Conservation (phyloP, 2,888 invertebrate genomes). For the Sarcophaga subvicina region DNA sequence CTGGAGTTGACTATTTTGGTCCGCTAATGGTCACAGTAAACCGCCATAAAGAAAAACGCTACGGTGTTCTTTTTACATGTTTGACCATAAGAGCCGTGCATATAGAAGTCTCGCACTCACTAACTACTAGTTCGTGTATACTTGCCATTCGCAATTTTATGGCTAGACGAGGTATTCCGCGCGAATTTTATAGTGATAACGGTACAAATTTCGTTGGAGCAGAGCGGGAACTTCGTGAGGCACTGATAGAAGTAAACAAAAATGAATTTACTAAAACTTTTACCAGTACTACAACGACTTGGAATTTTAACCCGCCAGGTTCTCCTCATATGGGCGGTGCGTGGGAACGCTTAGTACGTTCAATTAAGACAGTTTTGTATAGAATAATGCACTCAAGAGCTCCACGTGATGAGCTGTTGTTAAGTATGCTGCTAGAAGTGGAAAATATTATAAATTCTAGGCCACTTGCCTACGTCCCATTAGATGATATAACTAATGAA, state of each 20-base stretch:
- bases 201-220: slow-evolving; percentile 45
- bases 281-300: background rate
- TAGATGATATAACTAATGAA: background rate
- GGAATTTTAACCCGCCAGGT: slow-evolving; percentile 6
- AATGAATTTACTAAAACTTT: background rate
- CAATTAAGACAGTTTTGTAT: slow-evolving; percentile 14
- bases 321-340: slow-evolving; percentile 9
- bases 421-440: slow-evolving; percentile 16
- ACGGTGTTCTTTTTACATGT: slow-evolving; percentile 63
- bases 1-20: slow-evolving; percentile 56
- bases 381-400: slow-evolving; percentile 3
- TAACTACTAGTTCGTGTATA: slow-evolving; percentile 27
- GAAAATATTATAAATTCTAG: slow-evolving; percentile 30
- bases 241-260: background rate
- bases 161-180: slow-evolving; percentile 33
- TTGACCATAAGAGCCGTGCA: slow-evolving; percentile 66
- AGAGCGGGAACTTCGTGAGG: slow-evolving; percentile 42
- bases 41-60: slow-evolving; percentile 42
- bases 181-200: slow-evolving; percentile 45
- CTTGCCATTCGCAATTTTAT: slow-evolving; percentile 47
- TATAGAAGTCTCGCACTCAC: slow-evolving; percentile 57
- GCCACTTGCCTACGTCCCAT: slow-evolving; percentile 18
- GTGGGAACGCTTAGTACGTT: background rate
- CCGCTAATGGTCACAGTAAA: slow-evolving; percentile 39
- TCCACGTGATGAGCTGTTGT: slow-evolving; percentile 10